Evolutionary conservation across 2,888 invertebrate species (phyloP), one percentile per base, ranked within the genome.

Genomic region (Mimachlamys varia): DNA sequence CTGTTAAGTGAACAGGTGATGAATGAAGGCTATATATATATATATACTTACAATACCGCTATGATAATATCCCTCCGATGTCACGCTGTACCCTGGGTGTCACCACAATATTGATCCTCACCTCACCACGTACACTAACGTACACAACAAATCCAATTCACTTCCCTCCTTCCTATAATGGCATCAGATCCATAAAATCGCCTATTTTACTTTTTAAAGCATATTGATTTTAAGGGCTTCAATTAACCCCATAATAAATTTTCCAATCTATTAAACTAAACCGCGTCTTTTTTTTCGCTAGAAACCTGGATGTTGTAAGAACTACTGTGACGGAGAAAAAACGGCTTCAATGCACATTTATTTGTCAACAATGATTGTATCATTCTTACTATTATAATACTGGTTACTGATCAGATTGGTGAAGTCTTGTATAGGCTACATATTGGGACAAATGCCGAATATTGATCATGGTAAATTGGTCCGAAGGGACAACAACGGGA

Each of bases 1-100:
- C 33, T 76, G 58, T 33, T 33, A 44, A 44, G n/a, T 62, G 17
- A 3, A 62, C 22, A n/a, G 62, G 62, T 22, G 62, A 62, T 62
- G 62, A 62, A 62, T n/a, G 62, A 62, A 62, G 17, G 62, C 22
- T 62, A n/a, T 62, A 62, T 62, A 62, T 62, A 62, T 62, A n/a
- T 58, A 22, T 3, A 58, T 58, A 58, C 58, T 58, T 58, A 58
- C 58, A 22, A 17, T 22, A 58, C 58, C 58, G 53, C 58, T 22
- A 19, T 19, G 58, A 58, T 58, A 58, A 19, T n/a, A 58, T 58
- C 58, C 58, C 22, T 22, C 7, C 58, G 19, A 58, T 22, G 10
- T 7, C 58, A 58, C 22, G 19, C 22, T 58, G n/a, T 58, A 58
- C 19, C 58, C 58, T 58, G 58, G 58, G 53, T 53, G 19, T 53